Percentiles rank a stretch among this genome's conserved stretches.
Conservation (phyloP, 2,888 invertebrate species). For the Drosophila monieri region DNA sequence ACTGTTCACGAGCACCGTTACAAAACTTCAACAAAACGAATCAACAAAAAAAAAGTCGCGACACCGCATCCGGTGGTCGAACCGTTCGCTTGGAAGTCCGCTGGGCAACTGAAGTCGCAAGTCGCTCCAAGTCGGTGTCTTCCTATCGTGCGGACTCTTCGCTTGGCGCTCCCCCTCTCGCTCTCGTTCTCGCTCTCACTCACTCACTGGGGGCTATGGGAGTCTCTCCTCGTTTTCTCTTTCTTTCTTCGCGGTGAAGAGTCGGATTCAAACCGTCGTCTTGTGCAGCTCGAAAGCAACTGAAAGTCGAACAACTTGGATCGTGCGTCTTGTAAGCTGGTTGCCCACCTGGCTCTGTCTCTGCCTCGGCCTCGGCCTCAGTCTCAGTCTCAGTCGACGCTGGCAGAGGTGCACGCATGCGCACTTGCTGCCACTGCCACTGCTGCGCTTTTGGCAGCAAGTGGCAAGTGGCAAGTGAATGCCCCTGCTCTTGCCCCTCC, state of each 20-base stretch:
- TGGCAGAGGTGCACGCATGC: constrained; percentile 9
- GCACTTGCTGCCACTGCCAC: constrained; percentile 21
- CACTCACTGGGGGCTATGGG: constrained; percentile 4
- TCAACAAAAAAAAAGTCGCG: constrained; percentile 32
- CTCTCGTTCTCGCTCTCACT: constrained; percentile 17
- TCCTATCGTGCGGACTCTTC: constrained; percentile 49
- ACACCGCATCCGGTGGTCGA: constrained; percentile 32
- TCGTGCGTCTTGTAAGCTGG: constrained; percentile 71
- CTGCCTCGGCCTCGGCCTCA: constrained; percentile 18
- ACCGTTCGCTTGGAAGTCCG: constrained; percentile 64
- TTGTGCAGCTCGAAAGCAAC: constrained; percentile 74
- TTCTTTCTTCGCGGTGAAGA: constrained; percentile 4
- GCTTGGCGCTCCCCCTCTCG: constrained; percentile 50
- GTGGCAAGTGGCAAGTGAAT: constrained; percentile 50
- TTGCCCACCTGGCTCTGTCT: constrained; percentile 20
- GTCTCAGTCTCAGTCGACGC: constrained; percentile 13
- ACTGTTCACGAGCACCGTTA: constrained; percentile 16
- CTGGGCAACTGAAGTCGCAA: constrained; percentile 56
- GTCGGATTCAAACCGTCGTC: constrained; percentile 58
- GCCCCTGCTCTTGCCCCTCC: not conserved
- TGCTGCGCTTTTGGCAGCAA: constrained; percentile 75
- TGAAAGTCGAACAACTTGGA: constrained; percentile 65
- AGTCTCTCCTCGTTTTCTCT: constrained; percentile 20
- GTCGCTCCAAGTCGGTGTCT: constrained; percentile 39
- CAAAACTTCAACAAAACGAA: not conserved